Evolutionary conservation across 2,113 vertebrate species (phyloP).

Genomic region (Salvator merianae): DNA sequence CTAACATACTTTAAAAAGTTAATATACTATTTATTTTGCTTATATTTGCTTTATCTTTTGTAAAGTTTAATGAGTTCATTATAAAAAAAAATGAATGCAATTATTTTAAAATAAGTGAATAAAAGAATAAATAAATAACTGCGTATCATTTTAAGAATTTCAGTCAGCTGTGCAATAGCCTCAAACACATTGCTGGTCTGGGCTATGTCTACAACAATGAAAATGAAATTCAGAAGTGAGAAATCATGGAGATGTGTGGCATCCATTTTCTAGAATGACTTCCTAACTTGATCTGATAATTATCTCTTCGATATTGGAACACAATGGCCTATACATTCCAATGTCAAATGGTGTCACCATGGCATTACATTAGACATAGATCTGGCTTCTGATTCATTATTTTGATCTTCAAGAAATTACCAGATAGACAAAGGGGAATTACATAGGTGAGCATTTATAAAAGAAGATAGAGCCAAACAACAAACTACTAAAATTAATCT

Average conservation of each 20-base stretch:
- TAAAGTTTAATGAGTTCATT: no score
- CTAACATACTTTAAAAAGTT: no score
- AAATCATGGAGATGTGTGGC: background rate
- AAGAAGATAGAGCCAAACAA: conserved; percentile 9
- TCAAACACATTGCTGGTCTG: background rate
- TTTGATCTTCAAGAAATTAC: conserved; percentile 1
- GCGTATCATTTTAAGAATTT: background rate
- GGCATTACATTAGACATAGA: background rate
- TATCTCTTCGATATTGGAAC: background rate
- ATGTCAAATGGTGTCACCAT: background rate
- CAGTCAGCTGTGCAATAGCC: no score
- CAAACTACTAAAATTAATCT: conserved; percentile 50
- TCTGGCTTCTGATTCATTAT: conserved; percentile 18
- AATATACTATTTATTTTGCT: no score
- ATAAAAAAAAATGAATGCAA: no score
- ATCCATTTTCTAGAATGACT: background rate
- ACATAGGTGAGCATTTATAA: conserved; percentile 48
- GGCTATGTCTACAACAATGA: background rate
- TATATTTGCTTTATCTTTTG: no score
- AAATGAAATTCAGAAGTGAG: background rate
- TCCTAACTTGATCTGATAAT: background rate
- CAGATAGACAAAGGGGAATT: conserved; percentile 18
- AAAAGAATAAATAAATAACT: background rate
- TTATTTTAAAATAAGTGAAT: no score
- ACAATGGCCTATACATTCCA: background rate